phyloP scores from a whole-genome alignment of 2,888 invertebrate genomes.

The Brenthis ino region DNA sequence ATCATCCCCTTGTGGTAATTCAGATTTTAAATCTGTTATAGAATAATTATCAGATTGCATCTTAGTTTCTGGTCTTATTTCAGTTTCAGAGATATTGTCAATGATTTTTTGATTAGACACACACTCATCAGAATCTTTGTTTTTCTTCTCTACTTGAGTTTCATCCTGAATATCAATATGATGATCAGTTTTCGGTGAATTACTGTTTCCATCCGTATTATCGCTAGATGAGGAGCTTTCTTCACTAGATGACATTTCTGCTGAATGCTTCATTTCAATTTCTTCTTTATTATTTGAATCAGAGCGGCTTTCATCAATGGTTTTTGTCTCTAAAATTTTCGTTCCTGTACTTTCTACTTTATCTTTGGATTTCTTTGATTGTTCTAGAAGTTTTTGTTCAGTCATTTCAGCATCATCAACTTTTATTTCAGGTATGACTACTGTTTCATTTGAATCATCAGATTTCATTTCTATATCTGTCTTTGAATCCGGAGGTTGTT shows the following conservation, averaged over 20 bases:
- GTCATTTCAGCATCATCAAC: constrained; percentile 74
- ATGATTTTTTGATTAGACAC: constrained; percentile 48
- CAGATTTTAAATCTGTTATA: constrained; percentile 72
- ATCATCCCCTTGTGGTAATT: constrained; percentile 52
- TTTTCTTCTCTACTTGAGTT: constrained; percentile 39
- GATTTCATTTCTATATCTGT: constrained; percentile 59
- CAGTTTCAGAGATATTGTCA: constrained; percentile 43
- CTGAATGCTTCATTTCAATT: constrained; percentile 59
- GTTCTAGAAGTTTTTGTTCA: constrained; percentile 62
- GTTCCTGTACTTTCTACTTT: constrained; percentile 46
- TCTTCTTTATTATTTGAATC: constrained; percentile 67
- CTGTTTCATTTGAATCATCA: constrained; percentile 40
- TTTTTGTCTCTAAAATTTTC: constrained; percentile 44
- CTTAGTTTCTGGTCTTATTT: constrained; percentile 43
- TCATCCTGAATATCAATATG: constrained; percentile 42
- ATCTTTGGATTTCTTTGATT: constrained; percentile 48
- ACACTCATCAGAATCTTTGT: constrained; percentile 40
- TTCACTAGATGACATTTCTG: constrained; percentile 72
- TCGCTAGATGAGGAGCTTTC: constrained; percentile 77
- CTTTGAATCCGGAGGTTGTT: constrained; percentile 46
- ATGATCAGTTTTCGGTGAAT: constrained; percentile 68
- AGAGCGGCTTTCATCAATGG: constrained; percentile 63
- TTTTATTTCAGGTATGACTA: constrained; percentile 72
- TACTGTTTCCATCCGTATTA: constrained; percentile 73
- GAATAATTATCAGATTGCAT: constrained; percentile 68